Evolutionary conservation across 2,888 invertebrate species (phyloP).

Genomic region (Ichneumon xanthorius): DNA sequence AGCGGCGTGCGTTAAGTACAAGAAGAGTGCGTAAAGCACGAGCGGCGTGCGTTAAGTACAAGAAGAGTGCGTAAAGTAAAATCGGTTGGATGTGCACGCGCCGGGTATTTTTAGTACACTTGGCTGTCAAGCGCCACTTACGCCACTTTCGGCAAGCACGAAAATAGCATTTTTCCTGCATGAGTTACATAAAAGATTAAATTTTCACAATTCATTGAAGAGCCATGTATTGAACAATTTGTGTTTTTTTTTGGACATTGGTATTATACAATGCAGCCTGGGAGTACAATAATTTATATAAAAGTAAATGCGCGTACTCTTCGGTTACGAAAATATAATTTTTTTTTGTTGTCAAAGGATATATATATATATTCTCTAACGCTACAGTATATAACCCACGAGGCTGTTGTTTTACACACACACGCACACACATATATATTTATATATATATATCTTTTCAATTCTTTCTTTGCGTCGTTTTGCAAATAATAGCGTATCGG

Average conservation of each 20-base stretch:
- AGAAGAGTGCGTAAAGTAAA: neutral
- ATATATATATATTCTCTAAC: slow-evolving; percentile 47
- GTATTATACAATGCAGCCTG: slow-evolving; percentile 67
- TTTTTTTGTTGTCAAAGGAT: slow-evolving; percentile 61
- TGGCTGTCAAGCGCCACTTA: no score
- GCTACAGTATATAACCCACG: slow-evolving; percentile 55
- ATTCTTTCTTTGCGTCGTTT: slow-evolving; percentile 28
- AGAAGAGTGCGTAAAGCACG: neutral
- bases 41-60: no score
- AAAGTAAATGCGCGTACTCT: slow-evolving; percentile 73
- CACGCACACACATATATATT: slow-evolving; percentile 11
- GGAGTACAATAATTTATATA: slow-evolving; percentile 71
- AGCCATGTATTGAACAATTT: slow-evolving; percentile 54
- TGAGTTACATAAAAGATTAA: neutral
- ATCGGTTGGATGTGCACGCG: no score
- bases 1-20: no score
- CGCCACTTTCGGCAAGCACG: no score
- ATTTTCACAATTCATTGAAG: slow-evolving; percentile 22
- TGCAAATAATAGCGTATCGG: slow-evolving; percentile 50
- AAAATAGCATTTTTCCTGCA: no score
- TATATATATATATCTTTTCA: slow-evolving; percentile 29
- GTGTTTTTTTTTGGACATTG: slow-evolving; percentile 49
- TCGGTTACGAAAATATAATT: slow-evolving; percentile 73
- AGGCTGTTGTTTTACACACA: slow-evolving; percentile 58
- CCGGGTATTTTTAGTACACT: no score